Evolutionary conservation across 2,797 vertebrate genomes (phyloP).

Genomic region (Diplodus sargus): DNA sequence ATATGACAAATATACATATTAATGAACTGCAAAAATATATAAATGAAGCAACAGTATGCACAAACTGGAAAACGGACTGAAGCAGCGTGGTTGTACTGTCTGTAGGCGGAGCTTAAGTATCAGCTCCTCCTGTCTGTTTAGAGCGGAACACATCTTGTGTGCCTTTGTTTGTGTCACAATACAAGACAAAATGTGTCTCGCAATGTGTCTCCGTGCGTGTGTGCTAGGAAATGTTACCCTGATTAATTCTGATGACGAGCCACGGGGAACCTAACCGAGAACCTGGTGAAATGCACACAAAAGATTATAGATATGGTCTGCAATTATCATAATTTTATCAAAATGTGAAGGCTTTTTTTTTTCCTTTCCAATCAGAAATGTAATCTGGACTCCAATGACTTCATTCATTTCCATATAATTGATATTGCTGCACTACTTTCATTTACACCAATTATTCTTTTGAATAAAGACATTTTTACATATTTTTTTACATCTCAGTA

Average conservation of each 20-base stretch:
- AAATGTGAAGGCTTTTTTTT: constrained; percentile 7
- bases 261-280: background rate
- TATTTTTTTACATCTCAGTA: background rate
- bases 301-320: constrained; percentile 4
- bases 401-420: constrained; percentile 5
- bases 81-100: too few species aligned
- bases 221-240: background rate
- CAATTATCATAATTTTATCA: constrained; percentile 16
- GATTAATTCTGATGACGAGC: constrained; percentile 27
- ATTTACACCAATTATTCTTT: background rate
- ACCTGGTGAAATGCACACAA: background rate
- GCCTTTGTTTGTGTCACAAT: background rate
- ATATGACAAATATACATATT: background rate
- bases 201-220: background rate
- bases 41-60: background rate
- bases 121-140: background rate
- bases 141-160: background rate
- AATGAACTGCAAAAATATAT: background rate
- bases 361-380: background rate
- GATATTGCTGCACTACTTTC: background rate
- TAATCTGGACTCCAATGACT: background rate
- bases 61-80: background rate
- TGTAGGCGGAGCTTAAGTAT: background rate
- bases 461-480: background rate
- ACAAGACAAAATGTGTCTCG: background rate